Percentiles rank a stretch among this genome's conserved stretches.
Evolutionary conservation across 2,113 vertebrate genomes (phyloP).

Genomic region (Australoheros scitulus): DNA sequence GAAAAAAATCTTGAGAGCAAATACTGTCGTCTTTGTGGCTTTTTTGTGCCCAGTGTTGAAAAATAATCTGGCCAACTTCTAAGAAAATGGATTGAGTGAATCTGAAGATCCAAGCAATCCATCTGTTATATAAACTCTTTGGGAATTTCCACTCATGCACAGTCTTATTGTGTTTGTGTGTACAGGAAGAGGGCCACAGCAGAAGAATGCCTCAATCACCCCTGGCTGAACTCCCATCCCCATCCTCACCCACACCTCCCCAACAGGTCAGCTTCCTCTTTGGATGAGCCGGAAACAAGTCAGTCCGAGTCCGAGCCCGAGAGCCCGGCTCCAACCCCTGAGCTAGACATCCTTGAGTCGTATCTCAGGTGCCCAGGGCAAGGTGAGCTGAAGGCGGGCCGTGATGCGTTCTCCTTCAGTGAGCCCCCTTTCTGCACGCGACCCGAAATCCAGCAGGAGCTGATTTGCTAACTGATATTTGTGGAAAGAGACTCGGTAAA

Average conservation of each 20-base stretch:
- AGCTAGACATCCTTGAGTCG: slow-evolving; percentile 72
- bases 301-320: slow-evolving; percentile 81
- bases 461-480: slow-evolving; percentile 77
- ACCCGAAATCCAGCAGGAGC: slow-evolving; percentile 80
- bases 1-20: slow-evolving; percentile 12
- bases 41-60: slow-evolving; percentile 45
- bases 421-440: slow-evolving; percentile 72
- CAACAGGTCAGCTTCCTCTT: slow-evolving; percentile 35
- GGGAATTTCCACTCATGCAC: slow-evolving; percentile 66
- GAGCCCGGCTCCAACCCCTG: slow-evolving; percentile 74
- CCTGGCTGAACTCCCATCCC: slow-evolving; percentile 77
- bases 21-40: slow-evolving; percentile 42
- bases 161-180: slow-evolving; percentile 58
- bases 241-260: slow-evolving; percentile 52
- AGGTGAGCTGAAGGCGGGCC: slow-evolving; percentile 76
- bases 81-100: slow-evolving; percentile 19
- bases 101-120: slow-evolving; percentile 29
- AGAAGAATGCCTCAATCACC: slow-evolving; percentile 81
- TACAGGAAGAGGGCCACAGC: slow-evolving; percentile 82
- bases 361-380: slow-evolving; percentile 74
- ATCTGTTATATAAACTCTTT: slow-evolving; percentile 50
- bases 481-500: not conserved
- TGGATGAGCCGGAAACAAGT: slow-evolving; percentile 77
- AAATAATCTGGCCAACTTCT: slow-evolving; percentile 40
- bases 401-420: slow-evolving; percentile 76